Evolutionary conservation across 2,797 vertebrate species (phyloP).

Genomic region (Phaenicophaeus curvirostris): DNA sequence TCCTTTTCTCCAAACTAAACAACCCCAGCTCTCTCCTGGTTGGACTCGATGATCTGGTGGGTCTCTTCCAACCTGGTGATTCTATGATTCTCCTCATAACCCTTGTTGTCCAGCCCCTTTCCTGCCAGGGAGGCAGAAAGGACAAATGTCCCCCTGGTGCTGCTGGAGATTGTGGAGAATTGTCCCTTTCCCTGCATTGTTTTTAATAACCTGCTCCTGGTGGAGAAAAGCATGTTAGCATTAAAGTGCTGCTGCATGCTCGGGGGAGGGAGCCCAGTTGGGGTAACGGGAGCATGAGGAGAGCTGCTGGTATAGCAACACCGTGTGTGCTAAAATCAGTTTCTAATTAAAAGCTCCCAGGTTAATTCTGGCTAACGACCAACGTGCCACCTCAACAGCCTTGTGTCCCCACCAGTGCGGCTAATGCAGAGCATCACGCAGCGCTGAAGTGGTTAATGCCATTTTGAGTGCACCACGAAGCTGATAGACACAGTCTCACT

Average conservation of each 20-base stretch:
- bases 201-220: background rate
- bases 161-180: background rate
- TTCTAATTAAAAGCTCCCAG: background rate
- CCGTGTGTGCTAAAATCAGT: background rate
- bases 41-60: too few relatives aligned
- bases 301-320: background rate
- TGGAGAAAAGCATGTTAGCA: background rate
- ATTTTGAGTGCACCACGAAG: background rate
- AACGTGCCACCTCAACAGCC: background rate
- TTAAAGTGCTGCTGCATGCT: background rate
- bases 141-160: background rate
- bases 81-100: too few relatives aligned
- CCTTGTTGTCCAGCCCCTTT: too few relatives aligned
- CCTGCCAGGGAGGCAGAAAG: background rate
- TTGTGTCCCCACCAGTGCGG: background rate
- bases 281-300: background rate
- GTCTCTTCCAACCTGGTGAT: too few relatives aligned
- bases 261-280: background rate
- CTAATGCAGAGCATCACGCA: background rate
- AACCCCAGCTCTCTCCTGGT: too few relatives aligned
- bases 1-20: too few relatives aligned
- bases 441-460: slow-evolving; percentile 5
- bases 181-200: background rate
- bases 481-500: background rate
- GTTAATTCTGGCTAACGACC: background rate